Conservation (phyloP, 2,113 vertebrate species). For the Sphaerodactylus townsendi region DNA sequence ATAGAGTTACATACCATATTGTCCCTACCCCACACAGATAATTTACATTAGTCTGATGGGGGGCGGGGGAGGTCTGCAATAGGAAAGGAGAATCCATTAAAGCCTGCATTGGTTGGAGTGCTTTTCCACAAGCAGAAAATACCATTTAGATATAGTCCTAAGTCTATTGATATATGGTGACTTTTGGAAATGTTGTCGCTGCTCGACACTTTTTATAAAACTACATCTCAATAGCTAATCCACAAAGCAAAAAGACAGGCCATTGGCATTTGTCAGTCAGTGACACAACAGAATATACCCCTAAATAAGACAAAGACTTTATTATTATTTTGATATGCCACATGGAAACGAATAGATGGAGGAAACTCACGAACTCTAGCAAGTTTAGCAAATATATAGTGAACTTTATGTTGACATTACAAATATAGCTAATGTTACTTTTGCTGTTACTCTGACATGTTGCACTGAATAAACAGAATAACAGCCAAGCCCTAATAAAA, state of each 20-base stretch:
- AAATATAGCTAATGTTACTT: neutral
- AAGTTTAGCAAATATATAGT: neutral
- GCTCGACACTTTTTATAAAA: neutral
- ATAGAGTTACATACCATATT: no score
- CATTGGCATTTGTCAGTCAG: no score
- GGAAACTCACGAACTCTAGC: neutral
- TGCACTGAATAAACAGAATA: neutral
- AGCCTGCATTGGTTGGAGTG: no score
- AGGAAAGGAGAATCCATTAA: no score
- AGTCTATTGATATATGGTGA: no score
- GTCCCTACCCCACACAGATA: no score
- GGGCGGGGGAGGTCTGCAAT: no score
- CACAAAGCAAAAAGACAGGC: neutral
- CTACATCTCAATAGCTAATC: neutral
- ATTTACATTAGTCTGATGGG: no score
- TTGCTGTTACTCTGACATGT: neutral
- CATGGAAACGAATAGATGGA: neutral
- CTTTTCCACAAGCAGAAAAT: no score
- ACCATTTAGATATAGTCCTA: no score
- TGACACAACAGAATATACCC: neutral
- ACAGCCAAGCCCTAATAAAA: neutral
- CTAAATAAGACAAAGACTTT: neutral
- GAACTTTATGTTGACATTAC: neutral
- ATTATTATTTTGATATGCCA: neutral
- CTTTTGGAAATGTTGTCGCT: no score